Percentiles rank a stretch among this genome's conserved stretches.
Conservation (phyloP, 2,113 vertebrate genomes). For the Vulpes ferrilata region DNA sequence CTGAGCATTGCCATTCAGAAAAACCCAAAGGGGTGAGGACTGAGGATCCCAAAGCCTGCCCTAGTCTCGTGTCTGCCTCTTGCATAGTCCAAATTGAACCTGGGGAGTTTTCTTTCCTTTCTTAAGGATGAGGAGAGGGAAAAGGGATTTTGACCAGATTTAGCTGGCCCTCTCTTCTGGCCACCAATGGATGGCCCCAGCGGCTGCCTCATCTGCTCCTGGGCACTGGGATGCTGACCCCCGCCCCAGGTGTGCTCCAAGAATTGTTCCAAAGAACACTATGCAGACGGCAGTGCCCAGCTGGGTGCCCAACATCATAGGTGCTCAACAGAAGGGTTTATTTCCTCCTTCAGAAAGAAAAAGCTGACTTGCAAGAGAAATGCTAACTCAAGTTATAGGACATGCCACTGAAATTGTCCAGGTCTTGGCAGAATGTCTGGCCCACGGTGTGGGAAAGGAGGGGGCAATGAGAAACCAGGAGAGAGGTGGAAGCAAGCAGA, state of each 20-base stretch:
- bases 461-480: background rate
- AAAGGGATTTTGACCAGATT: background rate
- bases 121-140: background rate
- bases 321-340: background rate
- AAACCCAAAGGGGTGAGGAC: background rate
- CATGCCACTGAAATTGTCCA: background rate
- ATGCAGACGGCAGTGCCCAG: background rate
- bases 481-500: background rate
- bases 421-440: background rate
- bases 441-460: background rate
- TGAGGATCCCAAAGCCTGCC: background rate
- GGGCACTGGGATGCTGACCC: background rate
- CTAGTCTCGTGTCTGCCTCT: background rate
- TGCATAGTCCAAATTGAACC: background rate
- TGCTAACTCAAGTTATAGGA: background rate
- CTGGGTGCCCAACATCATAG: background rate
- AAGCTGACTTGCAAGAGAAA: background rate
- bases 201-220: background rate
- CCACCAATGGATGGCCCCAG: background rate
- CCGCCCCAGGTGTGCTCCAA: background rate
- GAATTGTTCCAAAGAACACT: background rate
- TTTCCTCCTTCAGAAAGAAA: slow-evolving; percentile 42
- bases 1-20: background rate
- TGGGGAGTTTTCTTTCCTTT: background rate
- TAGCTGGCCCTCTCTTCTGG: background rate